Evolutionary conservation across 2,797 vertebrate genomes (phyloP), one percentile per base, ranked within the genome.

Genomic region (Coccyzus lansbergi): DNA sequence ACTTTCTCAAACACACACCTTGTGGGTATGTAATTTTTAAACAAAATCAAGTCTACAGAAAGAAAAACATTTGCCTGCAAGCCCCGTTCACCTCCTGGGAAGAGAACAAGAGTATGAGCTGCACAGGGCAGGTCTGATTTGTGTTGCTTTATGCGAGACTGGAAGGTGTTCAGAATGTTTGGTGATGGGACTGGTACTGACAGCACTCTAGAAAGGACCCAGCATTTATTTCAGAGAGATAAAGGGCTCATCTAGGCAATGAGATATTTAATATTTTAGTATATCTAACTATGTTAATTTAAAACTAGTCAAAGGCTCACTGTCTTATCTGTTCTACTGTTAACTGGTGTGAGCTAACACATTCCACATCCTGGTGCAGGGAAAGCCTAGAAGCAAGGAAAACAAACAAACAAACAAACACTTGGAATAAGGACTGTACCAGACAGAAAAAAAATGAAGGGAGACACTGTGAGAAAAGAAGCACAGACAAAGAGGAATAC

Each of bases 361-460:
- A 53, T 38, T 70, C 80, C 89, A 53, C 56, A 64, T 17, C 56
- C 70, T 55, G 64, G 44, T 93, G 79, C 63, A 83, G 74, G 90
- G 80, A 91, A 70, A 95, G 93, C 88, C 91, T 49, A 71, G 59
- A 33, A 94, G 89, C 84, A 76, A 91, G 44, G 46, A 81, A 88
- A 86, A 63, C 58, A 93, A 93, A 74, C 2, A 93, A 93, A 74
- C 2, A 5, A 90, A 72, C 51, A 70, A 38, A 64, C 87, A 92
- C 48, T 58, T 34, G 71, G 83, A 83, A n/a, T 4, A 20, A 92
- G 67, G 74, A 68, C 42, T 29, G 72, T 18, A 86, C 11, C 59
- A 80, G 74, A 48, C 42, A 72, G 36, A 46, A 77, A 72, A 44
- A 60, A 44, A 60, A 36, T 2, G 46, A 60, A 59, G 90, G 25